phyloP scores from a whole-genome alignment of 2,888 invertebrate genomes.

The Cerastoderma edule region DNA sequence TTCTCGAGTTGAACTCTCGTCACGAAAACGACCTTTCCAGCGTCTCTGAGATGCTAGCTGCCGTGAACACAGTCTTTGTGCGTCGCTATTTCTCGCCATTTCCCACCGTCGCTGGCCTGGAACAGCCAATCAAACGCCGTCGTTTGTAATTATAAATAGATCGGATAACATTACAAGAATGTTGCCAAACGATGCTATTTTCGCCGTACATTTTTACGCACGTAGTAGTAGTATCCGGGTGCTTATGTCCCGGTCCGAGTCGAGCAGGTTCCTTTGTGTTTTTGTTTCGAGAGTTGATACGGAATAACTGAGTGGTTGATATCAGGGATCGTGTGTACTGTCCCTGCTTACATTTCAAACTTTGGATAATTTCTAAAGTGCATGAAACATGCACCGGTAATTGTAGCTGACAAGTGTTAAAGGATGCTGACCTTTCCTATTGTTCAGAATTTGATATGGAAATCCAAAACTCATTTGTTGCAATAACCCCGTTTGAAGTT shows the following conservation, averaged over 20 bases:
- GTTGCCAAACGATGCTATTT: constrained; percentile 45
- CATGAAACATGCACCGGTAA: too few relatives aligned
- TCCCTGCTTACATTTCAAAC: too few relatives aligned
- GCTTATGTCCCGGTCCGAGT: constrained; percentile 12
- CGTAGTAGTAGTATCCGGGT: constrained; percentile 38
- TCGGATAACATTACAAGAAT: constrained; percentile 47
- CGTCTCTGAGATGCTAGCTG: constrained; percentile 29
- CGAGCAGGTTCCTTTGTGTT: not conserved
- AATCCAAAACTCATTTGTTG: too few relatives aligned
- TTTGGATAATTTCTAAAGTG: too few relatives aligned
- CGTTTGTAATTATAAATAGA: constrained; percentile 32
- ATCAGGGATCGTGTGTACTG: too few relatives aligned
- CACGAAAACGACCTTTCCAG: constrained; percentile 15
- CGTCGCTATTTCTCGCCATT: constrained; percentile 37
- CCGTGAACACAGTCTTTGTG: constrained; percentile 29
- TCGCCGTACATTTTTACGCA: constrained; percentile 49
- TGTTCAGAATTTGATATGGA: too few relatives aligned
- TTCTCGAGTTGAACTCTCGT: not conserved
- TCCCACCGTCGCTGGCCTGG: constrained; percentile 42
- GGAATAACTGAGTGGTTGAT: constrained; percentile 9
- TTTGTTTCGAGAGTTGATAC: not conserved
- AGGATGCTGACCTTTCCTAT: too few relatives aligned
- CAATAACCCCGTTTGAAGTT: too few relatives aligned
- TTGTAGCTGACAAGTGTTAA: too few relatives aligned
- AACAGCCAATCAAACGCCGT: constrained; percentile 38